Evolutionary conservation across 2,797 vertebrate species (phyloP).

Genomic region (Rhinogobio ventralis): DNA sequence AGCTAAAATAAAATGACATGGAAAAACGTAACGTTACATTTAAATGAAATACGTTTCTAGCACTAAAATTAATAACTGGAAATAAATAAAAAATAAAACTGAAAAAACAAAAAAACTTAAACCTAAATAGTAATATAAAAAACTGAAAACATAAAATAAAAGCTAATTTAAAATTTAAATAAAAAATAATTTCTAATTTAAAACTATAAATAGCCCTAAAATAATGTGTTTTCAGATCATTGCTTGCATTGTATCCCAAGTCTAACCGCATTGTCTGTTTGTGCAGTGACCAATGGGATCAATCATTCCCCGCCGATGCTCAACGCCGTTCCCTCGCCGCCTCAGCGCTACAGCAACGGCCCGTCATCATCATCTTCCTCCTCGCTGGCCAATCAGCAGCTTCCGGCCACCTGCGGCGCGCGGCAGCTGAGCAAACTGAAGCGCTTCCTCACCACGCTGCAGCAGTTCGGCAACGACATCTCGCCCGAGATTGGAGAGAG

Average conservation of each 20-base stretch:
- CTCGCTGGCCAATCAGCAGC: conserved; percentile 95
- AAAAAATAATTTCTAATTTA: background rate
- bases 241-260: background rate
- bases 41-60: too few relatives aligned
- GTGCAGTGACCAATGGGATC: conserved; percentile 92
- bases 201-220: background rate
- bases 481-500: conserved; percentile 98
- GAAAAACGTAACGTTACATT: too few relatives aligned
- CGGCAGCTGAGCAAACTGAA: conserved; percentile 99
- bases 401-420: conserved; percentile 96
- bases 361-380: conserved; percentile 97
- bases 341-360: conserved; percentile 95
- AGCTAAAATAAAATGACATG: background rate
- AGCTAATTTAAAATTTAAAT: background rate
- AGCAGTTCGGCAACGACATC: conserved; percentile 99
- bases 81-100: background rate
- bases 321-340: conserved; percentile 94
- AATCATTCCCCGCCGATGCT: conserved; percentile 95
- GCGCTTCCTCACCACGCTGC: conserved; percentile 96
- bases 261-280: conserved; percentile 16
- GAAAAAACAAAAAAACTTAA: background rate
- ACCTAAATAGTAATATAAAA: background rate
- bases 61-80: background rate
- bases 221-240: background rate
- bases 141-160: background rate